A percentile compares a stretch with the other conserved stretches of the same genome.
These are phyloP conservation scores for Clarias pachynema DNA, from an alignment of 2,797 vertebrate genomes.

Conservation along the genomic window DNA sequence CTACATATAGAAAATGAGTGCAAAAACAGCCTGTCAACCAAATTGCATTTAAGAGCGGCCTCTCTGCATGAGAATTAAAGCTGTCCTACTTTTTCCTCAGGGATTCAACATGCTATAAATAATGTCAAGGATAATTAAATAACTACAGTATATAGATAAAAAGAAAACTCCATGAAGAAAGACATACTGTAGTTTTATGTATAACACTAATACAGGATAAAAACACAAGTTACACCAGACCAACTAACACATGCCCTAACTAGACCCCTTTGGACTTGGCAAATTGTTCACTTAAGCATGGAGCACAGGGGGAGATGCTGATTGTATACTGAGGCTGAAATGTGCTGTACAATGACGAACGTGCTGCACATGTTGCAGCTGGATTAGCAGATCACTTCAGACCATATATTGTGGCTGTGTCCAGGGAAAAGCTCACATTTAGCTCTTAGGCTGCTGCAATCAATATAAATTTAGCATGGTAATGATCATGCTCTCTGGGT, in stretches of 20 bases:
- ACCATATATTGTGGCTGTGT: slow-evolving; percentile 57
- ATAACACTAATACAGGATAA: slow-evolving; percentile 12
- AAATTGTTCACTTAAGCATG: slow-evolving; percentile 52
- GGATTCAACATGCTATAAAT: slow-evolving; percentile 73
- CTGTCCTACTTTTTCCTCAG: slow-evolving; percentile 74
- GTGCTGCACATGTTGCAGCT: slow-evolving; percentile 61
- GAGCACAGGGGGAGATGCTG: slow-evolving; percentile 38
- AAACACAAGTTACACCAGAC: background rate
- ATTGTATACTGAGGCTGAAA: slow-evolving; percentile 49
- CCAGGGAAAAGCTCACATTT: slow-evolving; percentile 74
- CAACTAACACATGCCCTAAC: slow-evolving; percentile 24
- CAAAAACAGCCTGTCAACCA: slow-evolving; percentile 73
- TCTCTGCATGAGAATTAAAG: slow-evolving; percentile 61
- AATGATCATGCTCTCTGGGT: slow-evolving; percentile 75
- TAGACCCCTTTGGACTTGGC: slow-evolving; percentile 45
- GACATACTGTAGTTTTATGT: slow-evolving; percentile 56
- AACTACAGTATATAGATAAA: slow-evolving; percentile 66
- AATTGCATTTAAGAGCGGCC: slow-evolving; percentile 65
- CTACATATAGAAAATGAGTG: slow-evolving; percentile 40
- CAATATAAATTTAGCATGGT: slow-evolving; percentile 81
- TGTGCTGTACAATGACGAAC: slow-evolving; percentile 58
- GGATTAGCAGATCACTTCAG: slow-evolving; percentile 66
- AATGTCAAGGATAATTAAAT: slow-evolving; percentile 78
- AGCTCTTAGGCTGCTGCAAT: slow-evolving; percentile 77
- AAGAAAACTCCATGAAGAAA: slow-evolving; percentile 61